Conservation (phyloP, 2,888 invertebrate genomes). For the Drosophila parthenogenetica region DNA sequence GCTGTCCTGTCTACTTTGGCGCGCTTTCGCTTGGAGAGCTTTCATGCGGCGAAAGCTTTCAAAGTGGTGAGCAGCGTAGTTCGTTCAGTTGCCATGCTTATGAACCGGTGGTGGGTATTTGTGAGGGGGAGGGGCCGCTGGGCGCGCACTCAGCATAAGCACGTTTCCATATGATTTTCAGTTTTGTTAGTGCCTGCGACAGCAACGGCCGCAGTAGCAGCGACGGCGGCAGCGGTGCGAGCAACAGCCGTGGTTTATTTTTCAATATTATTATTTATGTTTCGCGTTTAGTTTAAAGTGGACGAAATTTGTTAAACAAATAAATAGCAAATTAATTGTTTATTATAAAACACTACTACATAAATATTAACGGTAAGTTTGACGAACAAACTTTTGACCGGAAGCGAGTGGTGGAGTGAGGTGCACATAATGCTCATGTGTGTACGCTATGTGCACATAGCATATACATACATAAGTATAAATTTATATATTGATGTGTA, state of each 20-base stretch:
- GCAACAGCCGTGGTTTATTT: conserved; percentile 20
- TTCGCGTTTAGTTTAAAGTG: conserved; percentile 22
- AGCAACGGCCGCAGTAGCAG: conserved; percentile 10
- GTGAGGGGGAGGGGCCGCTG: neutral
- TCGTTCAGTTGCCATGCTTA: neutral
- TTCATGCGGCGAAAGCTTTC: conserved; percentile 55
- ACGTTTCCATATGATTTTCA: conserved; percentile 76
- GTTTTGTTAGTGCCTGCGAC: conserved; percentile 69
- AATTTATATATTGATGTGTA: neutral
- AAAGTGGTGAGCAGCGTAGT: conserved; percentile 47
- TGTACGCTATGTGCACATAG: conserved; percentile 1
- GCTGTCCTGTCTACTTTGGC: conserved; percentile 35
- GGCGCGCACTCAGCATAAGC: conserved; percentile 60
- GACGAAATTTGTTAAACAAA: conserved; percentile 6
- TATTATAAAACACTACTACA: neutral
- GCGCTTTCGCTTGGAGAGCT: conserved; percentile 65
- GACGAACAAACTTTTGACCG: conserved; percentile 1
- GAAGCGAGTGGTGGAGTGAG: conserved; percentile 1
- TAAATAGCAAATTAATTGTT: conserved; percentile 8
- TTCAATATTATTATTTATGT: conserved; percentile 34
- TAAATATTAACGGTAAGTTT: conserved; percentile 47
- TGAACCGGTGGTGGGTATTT: neutral
- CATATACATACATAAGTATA: neutral
- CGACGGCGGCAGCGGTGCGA: conserved; percentile 13
- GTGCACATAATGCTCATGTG: conserved; percentile 10